phyloP scores from a whole-genome alignment of 2,888 invertebrate species.

The Liodrosophila aerea region DNA sequence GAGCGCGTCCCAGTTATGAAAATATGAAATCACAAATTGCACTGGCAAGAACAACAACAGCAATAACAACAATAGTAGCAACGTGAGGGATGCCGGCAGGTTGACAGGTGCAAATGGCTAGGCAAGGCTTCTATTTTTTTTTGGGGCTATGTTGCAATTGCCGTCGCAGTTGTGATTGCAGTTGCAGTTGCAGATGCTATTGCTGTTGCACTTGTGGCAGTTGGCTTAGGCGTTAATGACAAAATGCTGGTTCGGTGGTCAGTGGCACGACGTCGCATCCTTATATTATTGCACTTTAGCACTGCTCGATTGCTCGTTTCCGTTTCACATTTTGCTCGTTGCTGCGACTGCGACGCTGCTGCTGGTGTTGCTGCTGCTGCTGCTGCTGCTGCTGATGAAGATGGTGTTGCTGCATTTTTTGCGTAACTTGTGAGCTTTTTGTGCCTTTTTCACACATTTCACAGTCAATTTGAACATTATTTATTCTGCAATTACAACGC shows the following conservation, averaged over 20 bases:
- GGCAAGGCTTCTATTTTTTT: slow-evolving; percentile 34
- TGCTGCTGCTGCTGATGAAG: slow-evolving; percentile 32
- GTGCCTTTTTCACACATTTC: slow-evolving; percentile 55
- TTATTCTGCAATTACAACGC: slow-evolving; percentile 19
- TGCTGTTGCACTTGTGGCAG: slow-evolving; percentile 41
- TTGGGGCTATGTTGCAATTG: slow-evolving; percentile 39
- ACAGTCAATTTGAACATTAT: slow-evolving; percentile 61
- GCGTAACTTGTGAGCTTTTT: slow-evolving; percentile 68
- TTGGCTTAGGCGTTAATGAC: slow-evolving; percentile 56
- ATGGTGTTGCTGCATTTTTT: slow-evolving; percentile 65
- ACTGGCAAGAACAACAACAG: slow-evolving; percentile 29
- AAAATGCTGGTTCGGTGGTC: slow-evolving; percentile 71
- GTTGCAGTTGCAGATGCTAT: slow-evolving; percentile 17
- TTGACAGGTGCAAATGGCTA: slow-evolving; percentile 31
- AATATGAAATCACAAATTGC: slow-evolving; percentile 53
- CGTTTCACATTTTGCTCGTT: slow-evolving; percentile 66
- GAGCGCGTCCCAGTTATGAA: slow-evolving; percentile 41
- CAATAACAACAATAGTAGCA: slow-evolving; percentile 31
- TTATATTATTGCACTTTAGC: slow-evolving; percentile 53
- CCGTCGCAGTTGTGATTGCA: slow-evolving; percentile 30
- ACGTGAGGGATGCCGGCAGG: slow-evolving; percentile 42
- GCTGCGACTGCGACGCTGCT: slow-evolving; percentile 29
- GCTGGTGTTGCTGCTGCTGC: slow-evolving; percentile 42
- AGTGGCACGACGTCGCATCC: slow-evolving; percentile 60
- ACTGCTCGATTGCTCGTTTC: slow-evolving; percentile 54